Evolutionary conservation across 2,888 invertebrate species (phyloP).

Genomic region (Flabesymbios commensalis): DNA sequence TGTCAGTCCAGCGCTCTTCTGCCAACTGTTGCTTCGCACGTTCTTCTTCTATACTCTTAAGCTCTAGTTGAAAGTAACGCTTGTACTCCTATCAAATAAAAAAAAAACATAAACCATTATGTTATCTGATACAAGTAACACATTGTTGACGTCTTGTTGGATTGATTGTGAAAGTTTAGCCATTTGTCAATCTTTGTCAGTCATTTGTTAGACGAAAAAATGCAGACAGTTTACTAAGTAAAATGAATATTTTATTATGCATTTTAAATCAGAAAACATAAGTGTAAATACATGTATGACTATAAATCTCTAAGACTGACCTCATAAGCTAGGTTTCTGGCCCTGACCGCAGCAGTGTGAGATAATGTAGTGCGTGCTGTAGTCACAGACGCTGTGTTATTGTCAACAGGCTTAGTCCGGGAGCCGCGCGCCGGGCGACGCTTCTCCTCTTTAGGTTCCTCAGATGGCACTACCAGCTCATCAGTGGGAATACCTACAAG

Average conservation of each 20-base stretch:
- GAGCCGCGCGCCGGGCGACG: background rate
- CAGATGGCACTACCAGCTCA: constrained; percentile 38
- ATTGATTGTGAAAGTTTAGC: background rate
- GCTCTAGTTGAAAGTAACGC: constrained; percentile 42
- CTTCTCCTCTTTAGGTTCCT: background rate
- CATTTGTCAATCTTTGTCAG: no score
- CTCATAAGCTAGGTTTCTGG: constrained; percentile 52
- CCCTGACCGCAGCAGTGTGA: constrained; percentile 48
- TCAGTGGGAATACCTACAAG: constrained; percentile 50
- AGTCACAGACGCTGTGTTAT: constrained; percentile 47
- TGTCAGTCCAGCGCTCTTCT: constrained; percentile 54
- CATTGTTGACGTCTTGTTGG: no score
- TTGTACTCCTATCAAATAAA: constrained; percentile 48
- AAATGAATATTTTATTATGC: no score
- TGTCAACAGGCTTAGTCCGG: background rate
- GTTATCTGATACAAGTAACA: no score
- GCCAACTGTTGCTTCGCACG: constrained; percentile 42
- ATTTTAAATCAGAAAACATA: no score
- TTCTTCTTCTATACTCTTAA: constrained; percentile 47
- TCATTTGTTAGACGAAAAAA: no score
- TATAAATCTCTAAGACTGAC: no score
- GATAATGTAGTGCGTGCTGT: constrained; percentile 55
- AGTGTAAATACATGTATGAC: no score
- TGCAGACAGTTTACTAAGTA: no score
- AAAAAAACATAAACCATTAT: no score